Base-by-base conservation (phyloP, 2,113 vertebrate species). In the Elephantulus edwardii region DNA sequence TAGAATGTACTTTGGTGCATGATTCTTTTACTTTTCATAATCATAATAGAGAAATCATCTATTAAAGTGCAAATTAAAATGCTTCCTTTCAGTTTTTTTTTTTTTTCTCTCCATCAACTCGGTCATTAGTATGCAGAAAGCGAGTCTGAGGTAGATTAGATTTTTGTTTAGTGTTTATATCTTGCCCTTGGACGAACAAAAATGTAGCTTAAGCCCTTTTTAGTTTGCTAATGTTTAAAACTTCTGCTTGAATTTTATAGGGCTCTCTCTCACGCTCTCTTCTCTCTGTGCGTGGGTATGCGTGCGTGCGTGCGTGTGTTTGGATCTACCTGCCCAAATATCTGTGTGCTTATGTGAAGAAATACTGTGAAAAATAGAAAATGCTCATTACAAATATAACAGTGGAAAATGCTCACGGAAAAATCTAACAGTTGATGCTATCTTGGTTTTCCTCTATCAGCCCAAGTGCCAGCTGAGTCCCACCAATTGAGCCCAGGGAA, bases 11-110 rank as follows among this genome's bases (percentile, higher is more conserved):
- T 76, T 68, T 83, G 62, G 6, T 83, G 3, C 3, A 50, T n/a
- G 19, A 11, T 64, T 74, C 46, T 70, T 91, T 91, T 71, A 44
- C 92, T 33, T 71, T 84, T 54, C 54, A 89, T 82, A 87, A 91
- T 58, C 56, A n/a, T 26, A 85, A 4, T 35, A 91, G 77, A 66
- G 83, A 92, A 93, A 84, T 62, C 72, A 93, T 76, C n/a, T 80
- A 84, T 22, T 58, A 14, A 79, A 60, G 54, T 56, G 22, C 12
- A 88, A 76, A 80, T 84, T 40, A 56, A 84, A 48, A 3, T 66
- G 11, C 62, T 85, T 86, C 33, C 30, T 16, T 16, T 16, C 26
- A 60, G 24, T 71, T 62, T 77, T 70, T 44, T 77, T 70, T 44
- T 56, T 86, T 70, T 24, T 40, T 10, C 66, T 1, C 19, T 91